phyloP scores from a whole-genome alignment of 2,888 invertebrate genomes.

The Darwinula stevensoni region DNA sequence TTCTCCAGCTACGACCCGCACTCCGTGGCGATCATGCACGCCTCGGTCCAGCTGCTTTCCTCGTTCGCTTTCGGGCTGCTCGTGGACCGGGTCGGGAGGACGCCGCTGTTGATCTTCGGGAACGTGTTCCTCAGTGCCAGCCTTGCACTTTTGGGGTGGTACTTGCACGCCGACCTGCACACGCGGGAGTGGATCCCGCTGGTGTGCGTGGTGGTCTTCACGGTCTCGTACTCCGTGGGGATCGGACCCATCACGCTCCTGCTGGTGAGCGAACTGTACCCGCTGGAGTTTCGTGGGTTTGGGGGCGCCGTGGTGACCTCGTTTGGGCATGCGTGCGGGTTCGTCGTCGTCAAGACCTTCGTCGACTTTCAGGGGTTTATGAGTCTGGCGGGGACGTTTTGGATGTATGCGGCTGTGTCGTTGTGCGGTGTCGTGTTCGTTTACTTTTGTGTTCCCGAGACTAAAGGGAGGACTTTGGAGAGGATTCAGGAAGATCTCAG shows the following conservation, averaged over 20 bases:
- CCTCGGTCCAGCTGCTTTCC: constrained; percentile 52
- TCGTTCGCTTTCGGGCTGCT: constrained; percentile 46
- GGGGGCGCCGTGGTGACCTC: constrained; percentile 61
- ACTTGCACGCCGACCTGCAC: neutral
- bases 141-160: constrained; percentile 33
- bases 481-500: too few species aligned
- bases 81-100: constrained; percentile 55
- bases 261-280: constrained; percentile 22
- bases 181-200: constrained; percentile 31
- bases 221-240: constrained; percentile 55
- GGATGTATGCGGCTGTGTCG: constrained; percentile 56
- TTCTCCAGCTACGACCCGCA: constrained; percentile 51
- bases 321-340: constrained; percentile 58
- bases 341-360: constrained; percentile 56
- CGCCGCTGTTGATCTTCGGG: constrained; percentile 51
- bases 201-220: constrained; percentile 48
- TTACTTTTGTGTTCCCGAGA: constrained; percentile 60
- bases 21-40: constrained; percentile 53
- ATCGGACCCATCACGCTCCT: constrained; percentile 68
- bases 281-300: constrained; percentile 33
- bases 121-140: constrained; percentile 57
- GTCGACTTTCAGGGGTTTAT: constrained; percentile 45
- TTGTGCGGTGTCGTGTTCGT: constrained; percentile 53
- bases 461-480: constrained; percentile 60
- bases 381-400: constrained; percentile 54